Conservation (phyloP, 1,140 invertebrate species). For the Meloidogyne exigua region DNA sequence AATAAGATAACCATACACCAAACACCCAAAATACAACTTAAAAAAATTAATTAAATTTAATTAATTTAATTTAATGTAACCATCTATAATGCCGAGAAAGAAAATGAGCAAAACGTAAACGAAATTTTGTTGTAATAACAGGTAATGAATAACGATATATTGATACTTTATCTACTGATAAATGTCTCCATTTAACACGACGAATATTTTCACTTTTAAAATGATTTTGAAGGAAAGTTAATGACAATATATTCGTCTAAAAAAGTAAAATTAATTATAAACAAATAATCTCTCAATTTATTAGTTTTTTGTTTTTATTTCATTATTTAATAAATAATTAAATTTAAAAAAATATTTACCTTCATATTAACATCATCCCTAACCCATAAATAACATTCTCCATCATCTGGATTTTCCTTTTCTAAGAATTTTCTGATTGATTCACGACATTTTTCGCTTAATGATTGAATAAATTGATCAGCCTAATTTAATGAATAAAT, state of each 20-base stretch:
- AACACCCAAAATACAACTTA: conserved; percentile 26
- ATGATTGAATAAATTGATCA: conserved; percentile 17
- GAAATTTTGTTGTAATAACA: conserved; percentile 48
- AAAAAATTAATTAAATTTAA: not conserved
- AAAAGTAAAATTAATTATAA: not conserved
- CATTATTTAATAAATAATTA: not conserved
- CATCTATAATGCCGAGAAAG: conserved; percentile 43
- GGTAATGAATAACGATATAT: conserved; percentile 50
- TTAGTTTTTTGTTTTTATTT: too few species aligned
- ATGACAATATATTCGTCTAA: not conserved
- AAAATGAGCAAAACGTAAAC: conserved; percentile 39
- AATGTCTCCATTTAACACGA: conserved; percentile 58
- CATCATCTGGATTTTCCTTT: not conserved
- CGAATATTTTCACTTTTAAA: conserved; percentile 44
- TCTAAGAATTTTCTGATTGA: conserved; percentile 15
- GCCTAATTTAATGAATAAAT: not conserved
- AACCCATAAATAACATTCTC: conserved; percentile 16
- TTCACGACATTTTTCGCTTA: not conserved
- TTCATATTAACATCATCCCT: conserved; percentile 4
- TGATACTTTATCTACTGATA: conserved; percentile 48
- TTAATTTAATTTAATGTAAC: conserved; percentile 17
- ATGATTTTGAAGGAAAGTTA: conserved; percentile 39
- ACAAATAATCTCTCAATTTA: too few species aligned
- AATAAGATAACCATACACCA: conserved; percentile 41
- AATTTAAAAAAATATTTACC: not conserved